Evolutionary conservation across 2,113 vertebrate species (phyloP), one percentile per base, ranked within the genome.

Genomic region (Astatoreochromis straeleni): DNA sequence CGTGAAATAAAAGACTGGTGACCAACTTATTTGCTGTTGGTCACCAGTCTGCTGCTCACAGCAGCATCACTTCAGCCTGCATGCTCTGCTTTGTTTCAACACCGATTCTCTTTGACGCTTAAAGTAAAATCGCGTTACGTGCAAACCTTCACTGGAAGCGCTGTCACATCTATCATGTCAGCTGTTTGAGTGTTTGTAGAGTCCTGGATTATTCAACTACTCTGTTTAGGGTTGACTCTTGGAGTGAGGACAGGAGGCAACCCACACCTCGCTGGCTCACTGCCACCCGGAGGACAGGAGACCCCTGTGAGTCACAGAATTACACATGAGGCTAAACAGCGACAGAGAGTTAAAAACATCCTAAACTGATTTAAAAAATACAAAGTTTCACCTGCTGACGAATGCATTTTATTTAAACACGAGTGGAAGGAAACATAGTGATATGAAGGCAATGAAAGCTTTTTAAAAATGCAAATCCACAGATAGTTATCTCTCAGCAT

Each of bases 261-360:
- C 57, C 87, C 87, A 86, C 91, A 65, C 90, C 91, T 89, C 84
- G 5, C 24, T 83, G 85, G 82, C 90, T 68, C 84, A 81, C 84
- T 58, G 70, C 85, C 45, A 89, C 82, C 70, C 87, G 88, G 88
- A 88, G 92, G 94, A 89, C 84, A 75, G 81, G 88, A 92, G 94
- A 91, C 90, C 93, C 88, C 80, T 24, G 45, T 84, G 88, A 84
- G 85, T 81, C 58, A 35, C 80, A 53, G 47, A 12, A 26, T 47
- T 14, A 33, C 4, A 63, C 58, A 63, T 49, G 42, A 78, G 16
- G 26, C 42, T 78, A 45, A 29, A 49, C 26, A 31, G 16, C 73
- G 2, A 78, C 10, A 51, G 11, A 6, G 14, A 31, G 17, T 78
- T 11, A 19, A 8, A 38, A 21, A 38, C 42, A 31, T 12, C 24